Evolutionary conservation across 64 coral and sea anemone species (phyloP).

Genomic region (Acropora tenuis): DNA sequence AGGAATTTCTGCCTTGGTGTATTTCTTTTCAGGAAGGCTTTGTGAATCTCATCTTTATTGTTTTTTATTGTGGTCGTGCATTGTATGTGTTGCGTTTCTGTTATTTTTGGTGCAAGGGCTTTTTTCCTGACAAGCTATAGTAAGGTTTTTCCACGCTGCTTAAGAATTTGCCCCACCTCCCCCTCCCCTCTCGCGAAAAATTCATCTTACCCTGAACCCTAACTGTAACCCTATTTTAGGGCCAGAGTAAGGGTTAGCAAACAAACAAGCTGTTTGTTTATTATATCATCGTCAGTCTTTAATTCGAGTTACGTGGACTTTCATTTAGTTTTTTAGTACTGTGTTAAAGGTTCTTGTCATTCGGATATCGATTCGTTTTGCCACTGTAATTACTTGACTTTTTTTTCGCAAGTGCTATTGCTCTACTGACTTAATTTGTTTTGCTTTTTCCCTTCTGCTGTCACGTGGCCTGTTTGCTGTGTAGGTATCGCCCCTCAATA

Average conservation of each 20-base stretch:
- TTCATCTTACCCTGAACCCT: not conserved
- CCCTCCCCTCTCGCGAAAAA: no score
- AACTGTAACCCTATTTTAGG: not conserved
- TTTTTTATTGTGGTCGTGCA: not conserved
- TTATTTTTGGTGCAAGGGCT: not conserved
- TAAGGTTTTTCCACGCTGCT: no score
- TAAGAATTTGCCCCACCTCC: no score
- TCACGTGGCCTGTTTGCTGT: conserved; percentile 1
- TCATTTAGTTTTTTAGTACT: no score
- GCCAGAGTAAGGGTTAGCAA: not conserved
- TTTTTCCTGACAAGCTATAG: no score
- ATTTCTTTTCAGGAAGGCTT: not conserved
- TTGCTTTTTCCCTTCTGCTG: conserved; percentile 45
- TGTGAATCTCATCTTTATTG: not conserved
- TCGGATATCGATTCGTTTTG: no score
- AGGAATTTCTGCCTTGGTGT: not conserved
- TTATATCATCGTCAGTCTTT: no score
- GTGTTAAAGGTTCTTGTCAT: no score
- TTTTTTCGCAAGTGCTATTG: not conserved
- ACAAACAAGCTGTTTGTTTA: not conserved
- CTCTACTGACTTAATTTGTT: conserved; percentile 57
- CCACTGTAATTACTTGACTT: no score
- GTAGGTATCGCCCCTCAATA: conserved; percentile 71
- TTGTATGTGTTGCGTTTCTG: not conserved
- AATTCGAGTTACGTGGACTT: no score